These are phyloP conservation scores for Rhaphigaster nebulosa DNA, from an alignment of 2,888 invertebrate species.

Conservation along the genomic window DNA sequence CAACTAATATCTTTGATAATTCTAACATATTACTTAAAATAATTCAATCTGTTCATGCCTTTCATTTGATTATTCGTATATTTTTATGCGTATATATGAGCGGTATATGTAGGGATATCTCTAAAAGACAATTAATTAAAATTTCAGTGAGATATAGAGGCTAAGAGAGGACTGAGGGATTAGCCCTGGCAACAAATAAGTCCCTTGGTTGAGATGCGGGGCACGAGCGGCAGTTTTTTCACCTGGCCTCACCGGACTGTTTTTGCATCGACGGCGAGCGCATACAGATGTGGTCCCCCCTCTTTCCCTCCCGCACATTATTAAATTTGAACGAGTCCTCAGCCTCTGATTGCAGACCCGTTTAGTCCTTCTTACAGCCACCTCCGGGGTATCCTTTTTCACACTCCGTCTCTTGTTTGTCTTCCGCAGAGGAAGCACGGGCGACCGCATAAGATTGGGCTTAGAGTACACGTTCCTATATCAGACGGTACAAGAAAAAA, in stretches of 20 bases:
- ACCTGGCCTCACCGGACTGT: conserved; percentile 37
- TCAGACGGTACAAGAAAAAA: too few relatives aligned
- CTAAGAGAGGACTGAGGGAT: conserved; percentile 5
- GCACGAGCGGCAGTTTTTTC: not conserved
- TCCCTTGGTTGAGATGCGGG: not conserved
- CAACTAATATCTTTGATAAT: too few relatives aligned
- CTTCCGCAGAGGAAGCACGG: not conserved
- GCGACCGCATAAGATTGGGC: too few relatives aligned
- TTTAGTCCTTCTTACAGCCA: conserved; percentile 24
- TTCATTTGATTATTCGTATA: too few relatives aligned
- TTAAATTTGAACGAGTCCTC: conserved; percentile 38
- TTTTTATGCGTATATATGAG: not conserved
- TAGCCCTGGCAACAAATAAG: not conserved
- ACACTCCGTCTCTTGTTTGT: not conserved
- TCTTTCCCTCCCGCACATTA: conserved; percentile 19
- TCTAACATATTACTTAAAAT: too few relatives aligned
- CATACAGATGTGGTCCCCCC: conserved; percentile 14
- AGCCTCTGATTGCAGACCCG: conserved; percentile 8
- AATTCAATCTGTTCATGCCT: too few relatives aligned
- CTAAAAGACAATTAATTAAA: conserved; percentile 36
- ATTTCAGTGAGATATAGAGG: not conserved
- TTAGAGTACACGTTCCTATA: too few relatives aligned
- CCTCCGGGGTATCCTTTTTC: not conserved
- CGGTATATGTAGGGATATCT: not conserved
- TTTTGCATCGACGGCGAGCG: conserved; percentile 13